Base-by-base conservation (phyloP, 2,113 vertebrate genomes). In the Pelvicachromis taeniatus region DNA sequence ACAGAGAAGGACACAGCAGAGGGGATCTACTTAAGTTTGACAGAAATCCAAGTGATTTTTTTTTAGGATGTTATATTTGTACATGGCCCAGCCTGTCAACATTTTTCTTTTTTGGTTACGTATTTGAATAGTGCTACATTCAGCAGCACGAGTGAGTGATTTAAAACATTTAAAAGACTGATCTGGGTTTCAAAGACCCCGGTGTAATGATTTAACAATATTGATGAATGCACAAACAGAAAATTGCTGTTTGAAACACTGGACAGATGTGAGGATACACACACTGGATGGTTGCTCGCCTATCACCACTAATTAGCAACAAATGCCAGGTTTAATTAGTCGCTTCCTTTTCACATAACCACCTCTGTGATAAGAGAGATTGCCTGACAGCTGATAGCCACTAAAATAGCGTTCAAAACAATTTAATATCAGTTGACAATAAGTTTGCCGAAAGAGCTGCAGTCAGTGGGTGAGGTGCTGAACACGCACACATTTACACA, bases 1-100 rank as follows among this genome's bases (percentile, higher is more conserved):
- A 93, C 70, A 85, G 87, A 85, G 80, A 89, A 93, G 91, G 90
- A 92, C 90, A 88, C 88, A 48, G 81, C 73, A 80, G 80, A 83
- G 79, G 87, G 80, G 78, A 77, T 87, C 79, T 68, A 77, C 86
- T 87, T 80, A 80, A 80, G 40, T 75, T 75, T 82, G 77, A 93
- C 85, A 78, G 77, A 83, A 75, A 91, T 78, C 77, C 7, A 10
- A 78, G 29, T 85, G 84, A 3, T 2, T 26, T 0, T 48, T 73
- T 58, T 82, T 38, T 50, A 53, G 78, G 48, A 42, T 31, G 54
- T 31, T 9, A 81, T 45, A 54, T 84, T 85, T 84, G 19, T 56
- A 33, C 6, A 50, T 2, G 3, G 40, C n/a, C 78, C 35, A 19
- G 9, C 78, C 42, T 52, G 77, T 77, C n/a, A 61, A 12, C 31